Base-by-base conservation (phyloP, 2,888 invertebrate genomes). In the Nyleta sp. region DNA sequence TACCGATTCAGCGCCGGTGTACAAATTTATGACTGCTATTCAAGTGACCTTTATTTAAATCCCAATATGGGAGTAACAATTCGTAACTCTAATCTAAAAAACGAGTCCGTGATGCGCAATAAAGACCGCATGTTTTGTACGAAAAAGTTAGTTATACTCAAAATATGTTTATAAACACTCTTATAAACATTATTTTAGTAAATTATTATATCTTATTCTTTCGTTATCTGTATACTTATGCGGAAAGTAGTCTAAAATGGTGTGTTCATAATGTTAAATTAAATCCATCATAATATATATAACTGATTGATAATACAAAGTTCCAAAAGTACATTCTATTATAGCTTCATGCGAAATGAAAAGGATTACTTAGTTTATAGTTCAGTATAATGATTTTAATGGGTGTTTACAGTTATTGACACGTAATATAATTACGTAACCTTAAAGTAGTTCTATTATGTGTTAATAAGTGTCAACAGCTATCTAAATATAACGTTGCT, bases 31-130 rank as follows among this genome's bases (percentile, higher is more conserved):
- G 28, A 33, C 33, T 53, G 17, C 17, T 53, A 35, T 18, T 53
- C 33, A 52, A 53, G 20, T 35, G 52, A 53, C 52, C 52, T 53
- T 53, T 53, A 53, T 53, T 53, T 35, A 18, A 53, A 53, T 33
- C 35, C 52, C 52, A 53, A 53, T 53, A 53, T 35, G 52, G 18
- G 18, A 18, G 18, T 53, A 50, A 50, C 48, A 50, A 50, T 13
- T 28, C 28, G 24, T 50, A 35, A 35, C 52, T 50, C 13, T 33
- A 35, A 53, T 53, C 6, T 35, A 33, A 53, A 53, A 53, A 24
- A 53, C 35, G 35, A 35, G 52, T 18, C 18, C 17, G 11, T 10
- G 11, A 10, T n/a, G 35, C 10, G 15, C 33, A 53, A 35, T 33
- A 53, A 17, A 53, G 33, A 18, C 2, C 13, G 20, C n/a, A 53